Evolutionary conservation across 2,888 invertebrate species (phyloP).

Genomic region (Melangyna quadrimaculata): DNA sequence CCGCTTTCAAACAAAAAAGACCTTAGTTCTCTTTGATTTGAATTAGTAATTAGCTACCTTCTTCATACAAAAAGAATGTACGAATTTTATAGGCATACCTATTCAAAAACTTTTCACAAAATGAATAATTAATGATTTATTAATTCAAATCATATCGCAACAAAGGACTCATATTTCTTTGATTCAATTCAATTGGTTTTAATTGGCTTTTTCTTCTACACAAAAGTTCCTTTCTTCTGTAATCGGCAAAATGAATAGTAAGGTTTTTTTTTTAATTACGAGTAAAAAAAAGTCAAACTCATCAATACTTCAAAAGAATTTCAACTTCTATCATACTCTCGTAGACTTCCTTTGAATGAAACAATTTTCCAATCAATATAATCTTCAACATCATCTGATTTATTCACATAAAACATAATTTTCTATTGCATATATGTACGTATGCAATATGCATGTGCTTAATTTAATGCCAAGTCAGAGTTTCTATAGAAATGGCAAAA

Average conservation of each 20-base stretch:
- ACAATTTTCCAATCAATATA: slow-evolving; percentile 16
- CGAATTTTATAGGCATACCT: too few species aligned
- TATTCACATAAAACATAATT: slow-evolving; percentile 6
- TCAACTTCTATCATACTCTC: background rate
- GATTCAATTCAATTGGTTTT: slow-evolving; percentile 12
- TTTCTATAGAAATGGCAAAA: background rate
- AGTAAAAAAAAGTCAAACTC: background rate
- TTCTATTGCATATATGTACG: background rate
- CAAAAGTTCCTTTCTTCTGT: background rate
- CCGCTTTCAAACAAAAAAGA: background rate
- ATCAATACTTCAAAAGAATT: background rate
- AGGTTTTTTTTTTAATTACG: background rate
- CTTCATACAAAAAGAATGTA: background rate
- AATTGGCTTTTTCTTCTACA: background rate
- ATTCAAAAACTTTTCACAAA: background rate
- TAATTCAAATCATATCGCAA: background rate
- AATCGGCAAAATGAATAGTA: background rate
- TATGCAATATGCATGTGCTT: background rate
- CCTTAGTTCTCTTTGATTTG: background rate
- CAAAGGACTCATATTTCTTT: background rate
- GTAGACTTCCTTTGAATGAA: background rate
- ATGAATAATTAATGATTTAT: background rate
- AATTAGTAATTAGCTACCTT: background rate
- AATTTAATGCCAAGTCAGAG: background rate
- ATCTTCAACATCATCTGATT: background rate